Base-by-base conservation (phyloP, 2,113 vertebrate genomes). In the Spheniscus mendiculus region DNA sequence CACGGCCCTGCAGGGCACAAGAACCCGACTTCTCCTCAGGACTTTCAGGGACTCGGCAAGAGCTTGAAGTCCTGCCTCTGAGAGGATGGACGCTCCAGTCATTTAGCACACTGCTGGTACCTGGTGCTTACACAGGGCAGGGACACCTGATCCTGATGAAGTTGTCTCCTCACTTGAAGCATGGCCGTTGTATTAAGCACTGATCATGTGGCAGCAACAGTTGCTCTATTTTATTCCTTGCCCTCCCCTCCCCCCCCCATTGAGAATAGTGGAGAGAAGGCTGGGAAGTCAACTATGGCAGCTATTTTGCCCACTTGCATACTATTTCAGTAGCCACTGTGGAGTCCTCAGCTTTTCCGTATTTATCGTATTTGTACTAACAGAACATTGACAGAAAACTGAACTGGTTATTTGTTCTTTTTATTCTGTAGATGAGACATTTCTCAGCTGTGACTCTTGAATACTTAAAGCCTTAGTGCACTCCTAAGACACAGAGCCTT, bases 401-500 rank as follows among this genome's bases (percentile, higher is more conserved):
- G 76, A 85, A n/a, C 8, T 89, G 70, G 23, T 80, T 78, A 21
- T 42, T 70, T 86, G 23, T 50, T 80, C 44, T 49, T 71, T 81
- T 71, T 55, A 10, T 79, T 82, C 53, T 56, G 21, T 40, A 89
- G 77, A 14, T 63, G 56, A 85, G 19, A 27, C 12, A 29, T 63
- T 78, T 82, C 34, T 84, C 4, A 3, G 21, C 44, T 6, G 4
- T 34, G 16, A 36, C 12, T 44, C 92, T 12, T 30, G 38, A 89
- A 81, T 14, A 25, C 34, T 63, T 50, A 8, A 0, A 53, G 40
- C 44, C 27, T 32, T 53, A 18, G 19, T 6, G 10, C 0, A 2
- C 29, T 87, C 34, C 42, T 44, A 19, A 74, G 62, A 59, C 22
- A 42, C 63, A 67, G 34, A 66, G 20, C 20, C 65, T 65, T 86